phyloP scores from a whole-genome alignment of 2,113 vertebrate genomes.

The Xenus cinereus region DNA sequence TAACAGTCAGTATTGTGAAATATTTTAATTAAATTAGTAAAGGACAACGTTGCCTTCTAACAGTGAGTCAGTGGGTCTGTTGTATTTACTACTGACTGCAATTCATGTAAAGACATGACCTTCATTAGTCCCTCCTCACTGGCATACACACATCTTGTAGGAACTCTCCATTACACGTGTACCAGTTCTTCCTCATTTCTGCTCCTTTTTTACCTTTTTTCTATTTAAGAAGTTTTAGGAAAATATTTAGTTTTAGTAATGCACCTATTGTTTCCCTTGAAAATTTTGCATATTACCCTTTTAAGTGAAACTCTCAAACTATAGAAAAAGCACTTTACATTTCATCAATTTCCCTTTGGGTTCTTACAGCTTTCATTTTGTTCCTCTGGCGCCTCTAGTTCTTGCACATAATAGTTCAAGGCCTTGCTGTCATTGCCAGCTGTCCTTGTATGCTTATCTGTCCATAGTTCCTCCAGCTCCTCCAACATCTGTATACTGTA shows the following conservation, averaged over 20 bases:
- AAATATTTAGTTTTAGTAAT: background rate
- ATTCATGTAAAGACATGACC: background rate
- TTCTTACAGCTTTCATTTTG: background rate
- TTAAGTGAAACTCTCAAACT: background rate
- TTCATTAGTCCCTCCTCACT: background rate
- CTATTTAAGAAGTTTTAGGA: background rate
- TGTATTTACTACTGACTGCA: background rate
- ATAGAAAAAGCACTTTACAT: background rate
- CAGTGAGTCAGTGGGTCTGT: background rate
- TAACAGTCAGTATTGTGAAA: background rate
- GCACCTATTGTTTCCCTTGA: background rate
- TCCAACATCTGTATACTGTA: background rate
- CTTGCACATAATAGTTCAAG: background rate
- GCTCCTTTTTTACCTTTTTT: background rate
- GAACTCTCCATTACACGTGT: background rate
- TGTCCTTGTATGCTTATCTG: background rate
- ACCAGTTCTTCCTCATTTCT: background rate
- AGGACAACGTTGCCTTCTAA: background rate
- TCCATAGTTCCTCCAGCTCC: background rate
- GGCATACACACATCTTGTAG: fast-evolving
- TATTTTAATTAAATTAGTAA: background rate
- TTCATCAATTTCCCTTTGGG: background rate
- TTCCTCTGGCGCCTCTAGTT: background rate
- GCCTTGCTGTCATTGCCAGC: background rate
- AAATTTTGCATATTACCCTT: background rate